phyloP scores from a whole-genome alignment of 2,113 vertebrate species.

The Recurvirostra avosetta region DNA sequence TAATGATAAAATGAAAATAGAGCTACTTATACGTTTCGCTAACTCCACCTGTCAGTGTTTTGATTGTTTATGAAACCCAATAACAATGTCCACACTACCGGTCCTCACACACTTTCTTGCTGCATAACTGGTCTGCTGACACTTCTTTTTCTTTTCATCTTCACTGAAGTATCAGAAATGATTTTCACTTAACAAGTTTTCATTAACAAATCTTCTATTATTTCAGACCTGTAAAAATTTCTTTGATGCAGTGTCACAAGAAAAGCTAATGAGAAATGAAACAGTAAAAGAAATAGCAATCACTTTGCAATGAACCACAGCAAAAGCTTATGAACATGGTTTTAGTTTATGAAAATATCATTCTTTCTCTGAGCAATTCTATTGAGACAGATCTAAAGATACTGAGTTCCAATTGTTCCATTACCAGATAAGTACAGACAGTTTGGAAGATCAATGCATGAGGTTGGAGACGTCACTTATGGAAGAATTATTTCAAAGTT shows the following conservation, averaged over 20 bases:
- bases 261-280: not conserved
- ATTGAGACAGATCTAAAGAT: not conserved
- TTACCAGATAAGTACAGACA: not conserved
- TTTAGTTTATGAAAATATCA: not conserved
- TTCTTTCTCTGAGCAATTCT: not conserved
- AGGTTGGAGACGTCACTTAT: not conserved
- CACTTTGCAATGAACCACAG: not conserved
- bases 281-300: not conserved
- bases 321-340: fast-evolving
- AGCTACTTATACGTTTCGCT: not conserved
- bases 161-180: not conserved
- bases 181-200: not conserved
- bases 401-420: not conserved
- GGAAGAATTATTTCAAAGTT: not conserved
- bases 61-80: not conserved
- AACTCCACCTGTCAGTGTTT: not conserved
- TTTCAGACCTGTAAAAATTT: not conserved
- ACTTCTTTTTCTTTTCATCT: not conserved
- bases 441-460: not conserved
- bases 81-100: not conserved
- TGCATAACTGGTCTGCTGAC: not conserved
- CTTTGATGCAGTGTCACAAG: not conserved
- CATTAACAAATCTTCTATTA: not conserved
- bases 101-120: not conserved
- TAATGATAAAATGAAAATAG: not conserved